Evolutionary conservation across 2,888 invertebrate genomes (phyloP).

Genomic region (Ormyrus thymus): DNA sequence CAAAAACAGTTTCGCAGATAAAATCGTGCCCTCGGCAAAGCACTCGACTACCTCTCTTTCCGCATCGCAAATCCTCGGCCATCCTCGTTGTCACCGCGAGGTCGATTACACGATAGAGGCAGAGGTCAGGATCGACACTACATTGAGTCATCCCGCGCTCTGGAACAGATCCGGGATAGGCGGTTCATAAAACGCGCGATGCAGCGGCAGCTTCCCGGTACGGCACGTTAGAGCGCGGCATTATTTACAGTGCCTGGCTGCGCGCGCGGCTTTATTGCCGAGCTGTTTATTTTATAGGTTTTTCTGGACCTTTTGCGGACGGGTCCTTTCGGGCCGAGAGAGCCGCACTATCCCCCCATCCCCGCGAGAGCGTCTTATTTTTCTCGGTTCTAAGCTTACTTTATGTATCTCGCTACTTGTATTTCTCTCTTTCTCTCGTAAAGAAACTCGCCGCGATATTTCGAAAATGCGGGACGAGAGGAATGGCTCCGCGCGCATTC

Average conservation of each 20-base stretch:
- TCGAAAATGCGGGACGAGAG: constrained; percentile 20
- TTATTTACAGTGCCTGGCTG: constrained; percentile 65
- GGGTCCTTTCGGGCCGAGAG: too few species aligned
- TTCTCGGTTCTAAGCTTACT: neutral
- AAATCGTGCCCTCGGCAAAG: neutral
- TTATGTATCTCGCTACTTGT: constrained; percentile 46
- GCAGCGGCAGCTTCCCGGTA: constrained; percentile 46
- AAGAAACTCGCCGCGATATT: constrained; percentile 1
- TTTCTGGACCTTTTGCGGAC: constrained; percentile 18
- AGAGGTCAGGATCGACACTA: constrained; percentile 8
- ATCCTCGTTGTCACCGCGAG: neutral
- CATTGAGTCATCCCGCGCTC: constrained; percentile 62
- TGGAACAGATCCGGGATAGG: neutral
- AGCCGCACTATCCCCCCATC: too few species aligned
- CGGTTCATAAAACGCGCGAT: constrained; percentile 64
- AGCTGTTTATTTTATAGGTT: constrained; percentile 49
- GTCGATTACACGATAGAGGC: constrained; percentile 4
- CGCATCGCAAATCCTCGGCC: neutral
- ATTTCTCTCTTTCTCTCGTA: constrained; percentile 31
- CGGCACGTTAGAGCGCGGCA: constrained; percentile 63
- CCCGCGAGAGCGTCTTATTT: too few species aligned
- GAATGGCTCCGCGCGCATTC: neutral
- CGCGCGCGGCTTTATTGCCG: constrained; percentile 66
- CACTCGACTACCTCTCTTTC: neutral
- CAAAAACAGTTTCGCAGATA: too few species aligned